Percentiles rank a stretch among this genome's conserved stretches.
Evolutionary conservation across 2,113 vertebrate genomes (phyloP).

Genomic region (Pimephales promelas): DNA sequence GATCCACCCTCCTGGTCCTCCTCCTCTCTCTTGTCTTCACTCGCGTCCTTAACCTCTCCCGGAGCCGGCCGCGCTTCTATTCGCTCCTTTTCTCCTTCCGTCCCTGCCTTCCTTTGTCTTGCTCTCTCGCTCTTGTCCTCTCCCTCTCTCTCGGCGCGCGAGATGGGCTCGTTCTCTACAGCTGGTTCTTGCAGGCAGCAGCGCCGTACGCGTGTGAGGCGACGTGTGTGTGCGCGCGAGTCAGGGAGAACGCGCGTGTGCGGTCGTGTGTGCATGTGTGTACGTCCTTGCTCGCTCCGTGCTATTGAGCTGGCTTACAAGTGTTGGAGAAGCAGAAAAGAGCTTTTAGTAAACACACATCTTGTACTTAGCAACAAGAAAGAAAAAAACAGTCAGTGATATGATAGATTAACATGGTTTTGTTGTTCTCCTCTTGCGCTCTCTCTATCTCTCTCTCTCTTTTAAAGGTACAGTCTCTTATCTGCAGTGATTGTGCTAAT

Average conservation of each 20-base stretch:
- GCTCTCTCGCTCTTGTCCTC: slow-evolving; percentile 52
- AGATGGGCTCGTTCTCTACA: slow-evolving; percentile 71
- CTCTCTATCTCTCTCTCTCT: slow-evolving; percentile 58
- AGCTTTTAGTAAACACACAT: slow-evolving; percentile 64
- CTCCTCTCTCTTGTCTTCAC: slow-evolving; percentile 62
- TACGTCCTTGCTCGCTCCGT: not conserved
- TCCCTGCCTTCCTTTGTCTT: slow-evolving; percentile 37
- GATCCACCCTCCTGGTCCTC: slow-evolving; percentile 65
- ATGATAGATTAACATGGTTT: slow-evolving; percentile 68
- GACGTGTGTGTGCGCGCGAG: slow-evolving; percentile 43
- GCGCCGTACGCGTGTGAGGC: slow-evolving; percentile 64
- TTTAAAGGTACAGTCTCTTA: slow-evolving; percentile 75
- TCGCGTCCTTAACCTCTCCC: slow-evolving; percentile 65
- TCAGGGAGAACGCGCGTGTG: slow-evolving; percentile 51
- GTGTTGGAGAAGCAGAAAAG: slow-evolving; percentile 47
- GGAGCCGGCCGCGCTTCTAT: slow-evolving; percentile 63
- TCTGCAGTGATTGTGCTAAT: slow-evolving; percentile 68
- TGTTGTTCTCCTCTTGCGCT: slow-evolving; percentile 57
- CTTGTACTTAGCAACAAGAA: slow-evolving; percentile 55
- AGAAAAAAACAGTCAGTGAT: slow-evolving; percentile 63
- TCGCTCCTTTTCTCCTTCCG: slow-evolving; percentile 69
- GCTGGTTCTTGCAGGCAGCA: slow-evolving; percentile 68
- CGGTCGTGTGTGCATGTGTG: slow-evolving; percentile 40
- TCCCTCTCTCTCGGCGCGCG: slow-evolving; percentile 63
- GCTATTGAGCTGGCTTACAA: slow-evolving; percentile 7